Conservation (phyloP, 1,140 invertebrate species). For the Drosophila obscura region DNA sequence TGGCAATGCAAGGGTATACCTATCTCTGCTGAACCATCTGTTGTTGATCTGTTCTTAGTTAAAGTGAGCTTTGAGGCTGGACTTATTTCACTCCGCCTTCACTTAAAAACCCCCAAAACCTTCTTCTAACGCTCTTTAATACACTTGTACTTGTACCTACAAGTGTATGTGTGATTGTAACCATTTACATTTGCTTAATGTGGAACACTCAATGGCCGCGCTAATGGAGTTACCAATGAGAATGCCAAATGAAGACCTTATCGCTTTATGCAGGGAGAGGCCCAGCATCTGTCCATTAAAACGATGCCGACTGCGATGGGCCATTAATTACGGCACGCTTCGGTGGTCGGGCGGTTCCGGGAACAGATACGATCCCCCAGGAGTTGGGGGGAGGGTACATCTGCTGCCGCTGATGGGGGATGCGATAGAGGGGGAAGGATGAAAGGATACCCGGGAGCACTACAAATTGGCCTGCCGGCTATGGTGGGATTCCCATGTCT, state of each 20-base stretch:
- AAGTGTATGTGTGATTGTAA: slow-evolving; percentile 25
- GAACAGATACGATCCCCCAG: slow-evolving; percentile 3
- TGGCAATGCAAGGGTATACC: too few species aligned
- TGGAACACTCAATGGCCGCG: slow-evolving; percentile 47
- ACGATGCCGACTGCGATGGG: slow-evolving; percentile 49
- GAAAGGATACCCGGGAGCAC: slow-evolving; percentile 8
- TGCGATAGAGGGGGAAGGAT: neutral
- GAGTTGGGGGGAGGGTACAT: neutral
- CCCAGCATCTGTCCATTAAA: slow-evolving; percentile 62
- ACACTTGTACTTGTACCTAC: too few species aligned
- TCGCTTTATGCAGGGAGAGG: slow-evolving; percentile 29
- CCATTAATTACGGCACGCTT: slow-evolving; percentile 68
- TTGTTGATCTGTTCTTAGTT: too few species aligned
- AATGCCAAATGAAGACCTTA: slow-evolving; percentile 52
- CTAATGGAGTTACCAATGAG: slow-evolving; percentile 68
- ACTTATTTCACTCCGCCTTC: too few species aligned
- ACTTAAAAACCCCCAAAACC: too few species aligned
- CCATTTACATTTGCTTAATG: slow-evolving; percentile 71
- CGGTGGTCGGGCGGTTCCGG: slow-evolving; percentile 24
- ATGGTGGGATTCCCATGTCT: slow-evolving; percentile 38
- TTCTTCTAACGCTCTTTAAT: too few species aligned
- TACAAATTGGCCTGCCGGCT: slow-evolving; percentile 56
- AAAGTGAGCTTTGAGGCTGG: too few species aligned
- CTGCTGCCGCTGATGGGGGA: slow-evolving; percentile 9
- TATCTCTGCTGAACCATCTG: too few species aligned